phyloP scores from a whole-genome alignment of 2,888 invertebrate species.

The Myopa tessellatipennis region DNA sequence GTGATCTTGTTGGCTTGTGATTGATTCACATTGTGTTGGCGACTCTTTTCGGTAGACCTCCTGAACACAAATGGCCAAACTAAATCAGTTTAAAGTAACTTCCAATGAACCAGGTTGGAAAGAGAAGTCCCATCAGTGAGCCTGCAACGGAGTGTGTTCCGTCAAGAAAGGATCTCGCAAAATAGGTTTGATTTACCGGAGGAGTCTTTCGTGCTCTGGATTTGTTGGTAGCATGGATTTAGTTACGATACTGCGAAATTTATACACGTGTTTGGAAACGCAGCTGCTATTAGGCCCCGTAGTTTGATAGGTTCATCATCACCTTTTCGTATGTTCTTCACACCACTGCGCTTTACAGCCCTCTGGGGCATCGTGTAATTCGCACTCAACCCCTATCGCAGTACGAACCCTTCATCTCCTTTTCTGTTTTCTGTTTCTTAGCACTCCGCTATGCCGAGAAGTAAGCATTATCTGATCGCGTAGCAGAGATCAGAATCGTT shows the following conservation, averaged over 20 bases:
- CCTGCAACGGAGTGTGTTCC: no score
- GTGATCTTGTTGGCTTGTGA: constrained; percentile 64
- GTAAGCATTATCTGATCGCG: constrained; percentile 21
- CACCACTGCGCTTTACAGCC: background rate
- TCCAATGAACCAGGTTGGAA: no score
- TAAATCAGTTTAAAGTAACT: constrained; percentile 23
- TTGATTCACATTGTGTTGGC: constrained; percentile 65
- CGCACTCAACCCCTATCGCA: background rate
- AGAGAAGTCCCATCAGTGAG: background rate
- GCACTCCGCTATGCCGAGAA: no score
- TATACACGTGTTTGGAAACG: no score
- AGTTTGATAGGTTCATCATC: constrained; percentile 29
- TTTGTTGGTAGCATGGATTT: no score
- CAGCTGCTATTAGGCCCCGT: no score
- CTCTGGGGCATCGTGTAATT: background rate
- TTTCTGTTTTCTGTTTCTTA: background rate
- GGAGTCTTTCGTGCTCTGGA: no score
- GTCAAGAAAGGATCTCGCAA: no score
- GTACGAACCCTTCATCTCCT: background rate
- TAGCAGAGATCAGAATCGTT: constrained; percentile 23
- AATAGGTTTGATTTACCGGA: no score
- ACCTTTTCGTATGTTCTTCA: constrained; percentile 28
- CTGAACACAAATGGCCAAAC: constrained; percentile 17
- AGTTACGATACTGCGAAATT: no score
- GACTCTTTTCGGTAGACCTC: constrained; percentile 41